These are phyloP conservation scores for Heliopora coerulea DNA, from an alignment of 92 coral and sea anemone genomes.

Conservation along the genomic window DNA sequence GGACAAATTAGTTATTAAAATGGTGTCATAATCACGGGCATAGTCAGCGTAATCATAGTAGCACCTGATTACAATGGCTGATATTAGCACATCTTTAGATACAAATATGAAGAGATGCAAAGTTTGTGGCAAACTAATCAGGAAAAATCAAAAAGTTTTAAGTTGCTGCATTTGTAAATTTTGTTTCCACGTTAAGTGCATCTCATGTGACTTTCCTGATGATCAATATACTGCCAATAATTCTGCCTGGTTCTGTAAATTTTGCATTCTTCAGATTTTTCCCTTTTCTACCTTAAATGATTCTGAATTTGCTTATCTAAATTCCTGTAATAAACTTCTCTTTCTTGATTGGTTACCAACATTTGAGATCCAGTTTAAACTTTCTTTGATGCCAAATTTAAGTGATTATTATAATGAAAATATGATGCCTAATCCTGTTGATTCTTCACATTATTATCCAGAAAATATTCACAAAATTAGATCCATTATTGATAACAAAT, in stretches of 20 bases:
- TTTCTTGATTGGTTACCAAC: slow-evolving; percentile 39
- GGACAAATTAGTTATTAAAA: slow-evolving; percentile 13
- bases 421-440: slow-evolving; percentile 40
- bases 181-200: not conserved
- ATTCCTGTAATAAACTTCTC: not conserved
- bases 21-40: not conserved
- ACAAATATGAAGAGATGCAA: not conserved
- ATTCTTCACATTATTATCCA: slow-evolving; percentile 17
- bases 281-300: slow-evolving; percentile 32
- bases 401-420: slow-evolving; percentile 44
- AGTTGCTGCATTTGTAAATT: not conserved
- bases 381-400: slow-evolving; percentile 37
- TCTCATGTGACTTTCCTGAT: not conserved
- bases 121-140: not conserved
- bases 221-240: not conserved
- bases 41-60: not conserved
- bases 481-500: slow-evolving; percentile 12
- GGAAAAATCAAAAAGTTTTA: not conserved
- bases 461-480: slow-evolving; percentile 28
- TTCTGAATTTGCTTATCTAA: slow-evolving; percentile 25
- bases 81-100: not conserved
- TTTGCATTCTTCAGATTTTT: slow-evolving; percentile 7
- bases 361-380: slow-evolving; percentile 40
- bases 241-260: slow-evolving; percentile 10
- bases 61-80: not conserved